Conservation (phyloP, 2,113 vertebrate species). For the Cephalopterus ornatus region DNA sequence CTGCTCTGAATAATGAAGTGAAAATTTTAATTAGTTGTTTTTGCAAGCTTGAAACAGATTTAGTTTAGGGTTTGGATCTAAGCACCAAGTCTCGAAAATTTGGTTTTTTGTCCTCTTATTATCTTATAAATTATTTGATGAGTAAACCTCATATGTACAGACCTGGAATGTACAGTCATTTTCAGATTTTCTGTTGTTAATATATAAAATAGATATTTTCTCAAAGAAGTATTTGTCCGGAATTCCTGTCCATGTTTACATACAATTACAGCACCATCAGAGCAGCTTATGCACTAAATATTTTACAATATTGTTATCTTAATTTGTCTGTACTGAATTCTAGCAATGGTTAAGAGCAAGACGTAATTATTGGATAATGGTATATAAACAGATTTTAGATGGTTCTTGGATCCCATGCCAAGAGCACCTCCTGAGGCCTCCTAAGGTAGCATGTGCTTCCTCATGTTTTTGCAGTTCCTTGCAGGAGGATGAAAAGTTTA, state of each 20-base stretch:
- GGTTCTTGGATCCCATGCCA: background rate
- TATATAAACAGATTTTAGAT: background rate
- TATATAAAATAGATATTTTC: background rate
- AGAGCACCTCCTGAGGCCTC: background rate
- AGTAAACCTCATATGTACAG: background rate
- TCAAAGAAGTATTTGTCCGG: background rate
- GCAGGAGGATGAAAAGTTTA: background rate
- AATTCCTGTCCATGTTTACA: background rate
- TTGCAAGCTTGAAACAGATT: background rate
- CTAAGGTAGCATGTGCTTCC: background rate
- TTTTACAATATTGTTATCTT: background rate
- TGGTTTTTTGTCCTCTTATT: background rate
- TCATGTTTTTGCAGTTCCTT: background rate
- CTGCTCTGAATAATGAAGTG: background rate
- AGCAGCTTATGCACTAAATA: background rate
- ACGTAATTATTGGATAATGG: background rate
- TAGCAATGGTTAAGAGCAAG: background rate
- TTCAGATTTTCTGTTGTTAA: background rate
- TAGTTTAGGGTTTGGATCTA: background rate
- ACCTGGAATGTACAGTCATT: background rate
- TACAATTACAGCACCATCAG: background rate
- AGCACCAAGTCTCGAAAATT: background rate
- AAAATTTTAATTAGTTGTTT: background rate
- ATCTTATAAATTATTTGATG: background rate
- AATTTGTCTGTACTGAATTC: background rate